Evolutionary conservation across 2,888 invertebrate genomes (phyloP), one percentile per base, ranked within the genome.

Genomic region (Cephus spinipes): DNA sequence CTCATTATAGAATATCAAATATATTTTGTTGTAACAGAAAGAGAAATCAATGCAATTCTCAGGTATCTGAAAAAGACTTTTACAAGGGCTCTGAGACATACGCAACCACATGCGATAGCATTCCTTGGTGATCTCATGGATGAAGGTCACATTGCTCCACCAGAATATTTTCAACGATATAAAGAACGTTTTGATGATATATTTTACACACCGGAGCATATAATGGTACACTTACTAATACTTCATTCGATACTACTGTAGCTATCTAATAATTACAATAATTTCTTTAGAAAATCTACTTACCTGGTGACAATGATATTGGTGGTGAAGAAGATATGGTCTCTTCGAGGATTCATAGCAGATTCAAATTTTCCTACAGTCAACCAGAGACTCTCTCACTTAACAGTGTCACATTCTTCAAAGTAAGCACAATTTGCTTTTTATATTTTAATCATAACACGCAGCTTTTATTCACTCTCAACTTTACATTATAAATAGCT

Each of bases 221-320:
- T 91, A 81, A 89, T 90, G 90, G 87, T 90, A 87, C n/a, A 76
- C 71, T 71, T 12, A 0, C 11, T 15, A 32, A 15, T n/a, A 71
- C 31, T 12, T 71, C 9, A 31, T 71, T 31, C 31, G 3, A 1
- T 71, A 1, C 9, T 31, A 30, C 31, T 31, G 31, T n/a, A 71
- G 31, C 71, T 55, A 55, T 55, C 23, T 23, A 15, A 55, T 55
- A 55, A 55, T 6, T 55, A 55, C 23, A 23, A 55, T 55, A 2
- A 23, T 23, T 55, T 74, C 92, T 93, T 40, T 91, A 96, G 96
- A 94, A 94, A 92, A 93, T 99, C 76, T 98, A 96, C 93, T 92
- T 99, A 81, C 97, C 98, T 32, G 99, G 99, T 9, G 99, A 99
- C 91, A 99, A 99, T 92, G 99, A 99, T 89, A 97, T 99, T 79